Conservation (phyloP, 1,140 invertebrate species). For the Globodera ellingtonae region DNA sequence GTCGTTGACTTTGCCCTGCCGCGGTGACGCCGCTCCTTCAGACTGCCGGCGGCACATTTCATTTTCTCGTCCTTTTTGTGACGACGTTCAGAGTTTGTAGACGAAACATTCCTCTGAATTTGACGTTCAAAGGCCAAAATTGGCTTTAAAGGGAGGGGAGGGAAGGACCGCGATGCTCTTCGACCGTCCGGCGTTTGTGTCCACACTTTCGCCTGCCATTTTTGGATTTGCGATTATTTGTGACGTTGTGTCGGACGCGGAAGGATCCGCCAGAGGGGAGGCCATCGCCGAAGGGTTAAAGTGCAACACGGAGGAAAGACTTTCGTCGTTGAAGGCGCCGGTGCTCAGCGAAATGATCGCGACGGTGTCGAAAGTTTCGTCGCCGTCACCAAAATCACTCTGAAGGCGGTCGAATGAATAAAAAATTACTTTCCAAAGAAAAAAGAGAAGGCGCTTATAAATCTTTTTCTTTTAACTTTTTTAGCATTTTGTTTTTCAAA, state of each 20-base stretch:
- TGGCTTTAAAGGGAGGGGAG: too few species aligned
- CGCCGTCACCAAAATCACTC: not conserved
- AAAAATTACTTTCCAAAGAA: not conserved
- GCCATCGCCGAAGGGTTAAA: constrained; percentile 36
- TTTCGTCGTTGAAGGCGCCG: constrained; percentile 51
- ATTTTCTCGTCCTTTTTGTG: not conserved
- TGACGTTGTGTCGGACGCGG: constrained; percentile 39
- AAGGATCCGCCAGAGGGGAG: constrained; percentile 23
- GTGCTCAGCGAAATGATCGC: constrained; percentile 36
- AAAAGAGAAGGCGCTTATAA: too few species aligned
- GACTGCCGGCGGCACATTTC: not conserved
- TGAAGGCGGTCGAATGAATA: not conserved
- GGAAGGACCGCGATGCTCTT: not conserved
- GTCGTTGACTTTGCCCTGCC: not conserved
- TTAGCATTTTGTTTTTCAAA: too few species aligned
- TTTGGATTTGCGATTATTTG: constrained; percentile 9
- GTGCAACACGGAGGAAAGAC: constrained; percentile 52
- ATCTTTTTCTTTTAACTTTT: too few species aligned
- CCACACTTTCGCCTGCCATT: not conserved
- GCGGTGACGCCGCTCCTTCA: not conserved
- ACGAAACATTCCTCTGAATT: constrained; percentile 14
- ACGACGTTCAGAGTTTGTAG: not conserved
- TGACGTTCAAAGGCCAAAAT: not conserved
- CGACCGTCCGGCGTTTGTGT: not conserved
- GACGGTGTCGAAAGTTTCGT: constrained; percentile 6